phyloP scores from a whole-genome alignment of 2,797 vertebrate genomes.

The Spinus pinus region DNA sequence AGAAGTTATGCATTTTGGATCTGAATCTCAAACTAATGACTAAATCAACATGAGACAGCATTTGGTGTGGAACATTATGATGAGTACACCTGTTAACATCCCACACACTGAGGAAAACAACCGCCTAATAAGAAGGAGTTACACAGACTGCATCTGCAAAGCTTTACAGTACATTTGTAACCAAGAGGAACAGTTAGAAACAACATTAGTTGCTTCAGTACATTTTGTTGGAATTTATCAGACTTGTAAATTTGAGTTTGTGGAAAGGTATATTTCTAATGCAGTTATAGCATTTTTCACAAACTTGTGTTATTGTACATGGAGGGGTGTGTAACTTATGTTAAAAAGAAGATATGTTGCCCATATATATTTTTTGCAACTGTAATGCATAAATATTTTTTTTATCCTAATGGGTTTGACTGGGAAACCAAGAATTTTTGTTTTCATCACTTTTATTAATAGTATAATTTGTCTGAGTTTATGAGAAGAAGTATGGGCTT shows the following conservation, averaged over 20 bases:
- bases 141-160: not conserved
- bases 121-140: not conserved
- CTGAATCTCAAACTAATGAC: not conserved
- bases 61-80: not conserved
- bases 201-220: not conserved
- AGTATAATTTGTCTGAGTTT: not conserved
- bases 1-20: not conserved
- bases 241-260: not conserved
- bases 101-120: slow-evolving; percentile 8
- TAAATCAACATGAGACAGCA: slow-evolving; percentile 9
- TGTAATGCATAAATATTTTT: not conserved
- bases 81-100: slow-evolving; percentile 19
- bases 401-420: not conserved
- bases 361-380: not conserved
- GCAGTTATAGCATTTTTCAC: not conserved
- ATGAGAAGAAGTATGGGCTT: not conserved
- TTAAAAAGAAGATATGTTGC: not conserved
- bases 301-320: rapidly evolving
- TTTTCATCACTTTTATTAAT: not conserved
- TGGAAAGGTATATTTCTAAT: not conserved
- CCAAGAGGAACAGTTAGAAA: not conserved
- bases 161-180: slow-evolving; percentile 26
- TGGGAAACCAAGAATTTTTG: not conserved
- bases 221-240: not conserved
- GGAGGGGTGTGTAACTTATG: not conserved